Percentiles rank a stretch among this genome's conserved stretches.
Evolutionary conservation across 2,113 vertebrate genomes (phyloP).

Genomic region (Trogon surrucura): DNA sequence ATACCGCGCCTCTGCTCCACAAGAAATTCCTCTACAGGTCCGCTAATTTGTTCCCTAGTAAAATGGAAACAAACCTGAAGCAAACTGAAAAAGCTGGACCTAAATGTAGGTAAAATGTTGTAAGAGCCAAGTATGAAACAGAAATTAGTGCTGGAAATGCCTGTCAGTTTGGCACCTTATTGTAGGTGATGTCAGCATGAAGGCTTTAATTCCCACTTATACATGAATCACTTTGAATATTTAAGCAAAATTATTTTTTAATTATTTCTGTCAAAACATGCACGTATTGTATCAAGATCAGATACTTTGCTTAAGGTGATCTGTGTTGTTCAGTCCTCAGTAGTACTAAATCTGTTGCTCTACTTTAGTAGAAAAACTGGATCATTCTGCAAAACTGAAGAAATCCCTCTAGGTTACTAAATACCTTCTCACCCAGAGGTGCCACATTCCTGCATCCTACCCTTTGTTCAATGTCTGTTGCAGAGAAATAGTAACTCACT

Average conservation of each 20-base stretch:
- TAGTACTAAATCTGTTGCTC: not conserved
- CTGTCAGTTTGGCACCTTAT: not conserved
- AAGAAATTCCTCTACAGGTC: too few species aligned
- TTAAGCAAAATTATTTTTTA: not conserved
- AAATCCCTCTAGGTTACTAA: not conserved
- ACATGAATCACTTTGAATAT: not conserved
- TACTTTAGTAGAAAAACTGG: slow-evolving; percentile 13
- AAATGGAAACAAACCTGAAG: not conserved
- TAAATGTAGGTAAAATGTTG: not conserved
- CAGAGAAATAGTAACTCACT: not conserved
- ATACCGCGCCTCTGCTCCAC: too few species aligned
- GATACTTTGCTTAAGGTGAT: not conserved
- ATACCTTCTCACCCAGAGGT: not conserved
- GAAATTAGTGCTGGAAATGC: not conserved
- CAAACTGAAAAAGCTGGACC: not conserved
- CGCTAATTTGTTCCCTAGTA: not conserved
- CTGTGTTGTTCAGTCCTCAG: not conserved
- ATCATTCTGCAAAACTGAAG: slow-evolving; percentile 3
- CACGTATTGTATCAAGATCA: not conserved
- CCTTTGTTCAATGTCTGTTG: not conserved
- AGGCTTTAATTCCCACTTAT: not conserved
- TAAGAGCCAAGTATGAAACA: not conserved
- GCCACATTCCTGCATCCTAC: not conserved
- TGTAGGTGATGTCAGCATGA: not conserved
- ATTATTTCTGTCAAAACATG: not conserved